Base-by-base conservation (phyloP, 2,113 vertebrate genomes). In the Misgurnus mizolepis region DNA sequence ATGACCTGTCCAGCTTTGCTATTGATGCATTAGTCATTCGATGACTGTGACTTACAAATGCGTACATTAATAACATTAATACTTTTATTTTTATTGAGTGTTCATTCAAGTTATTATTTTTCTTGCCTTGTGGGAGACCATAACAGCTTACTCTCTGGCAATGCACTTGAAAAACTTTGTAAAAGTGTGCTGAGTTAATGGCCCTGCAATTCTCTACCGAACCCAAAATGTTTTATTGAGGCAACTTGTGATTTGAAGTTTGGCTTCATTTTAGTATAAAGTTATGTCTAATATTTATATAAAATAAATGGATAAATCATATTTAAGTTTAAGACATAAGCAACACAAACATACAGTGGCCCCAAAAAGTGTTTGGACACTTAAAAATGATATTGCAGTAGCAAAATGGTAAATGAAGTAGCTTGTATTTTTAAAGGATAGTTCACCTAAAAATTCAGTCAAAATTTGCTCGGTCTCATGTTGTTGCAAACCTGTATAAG, bases 21-120 rank as follows among this genome's bases (percentile, higher is more conserved):
- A 55, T 34, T 72, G 50, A 67, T 80, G 45, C 72, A 82, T 82
- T 82, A 85, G 80, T 82, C 60, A 82, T 72, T 39, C 66, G 11
- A 66, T 71, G 50, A 65, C 34, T 85, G 80, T 82, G 80, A 85
- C 72, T 80, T 82, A 76, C 15, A 68, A 40, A 50, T 68, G 65
- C 1, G 3, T 69, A 62, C 43, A 47, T 82, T 78, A 75, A 77
- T 41, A 78, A 40, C 65, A 49, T 78, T 62, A 81, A 75, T 81
- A 55, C 17, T 61, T 78, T 84, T 66, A 45, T 76, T 77, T 50
- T 74, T 65, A 41, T 40, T 43, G 67, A 6, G 41, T 66, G 76
- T 83, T 80, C 71, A 71, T 55, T n/a, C 53, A 62, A 58, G 68
- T 49, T 69, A 45, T 78, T 56, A 22, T 61, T 58, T 60, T 10